Evolutionary conservation across 2,888 invertebrate genomes (phyloP).

Genomic region (Leptinotarsa peninsularis): DNA sequence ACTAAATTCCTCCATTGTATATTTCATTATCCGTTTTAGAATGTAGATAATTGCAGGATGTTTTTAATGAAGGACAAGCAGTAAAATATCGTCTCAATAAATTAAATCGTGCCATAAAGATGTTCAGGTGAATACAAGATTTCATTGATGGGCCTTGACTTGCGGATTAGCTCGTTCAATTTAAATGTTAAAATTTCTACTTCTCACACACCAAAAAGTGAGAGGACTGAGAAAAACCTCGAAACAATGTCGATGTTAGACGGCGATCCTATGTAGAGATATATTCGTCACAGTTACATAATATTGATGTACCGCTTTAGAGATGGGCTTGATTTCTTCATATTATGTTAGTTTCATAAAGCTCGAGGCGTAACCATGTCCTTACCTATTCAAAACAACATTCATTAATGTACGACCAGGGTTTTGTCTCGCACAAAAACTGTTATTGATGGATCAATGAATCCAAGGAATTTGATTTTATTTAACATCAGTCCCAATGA

Average conservation of each 20-base stretch:
- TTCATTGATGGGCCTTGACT: slow-evolving; percentile 16
- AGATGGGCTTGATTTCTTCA: slow-evolving; percentile 5
- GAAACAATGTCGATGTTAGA: slow-evolving; percentile 21
- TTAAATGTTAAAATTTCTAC: slow-evolving; percentile 19
- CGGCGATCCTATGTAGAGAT: not conserved
- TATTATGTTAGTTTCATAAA: not conserved
- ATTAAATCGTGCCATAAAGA: slow-evolving; percentile 19
- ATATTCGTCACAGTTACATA: slow-evolving; percentile 1
- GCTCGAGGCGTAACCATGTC: not conserved
- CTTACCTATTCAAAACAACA: slow-evolving; percentile 2
- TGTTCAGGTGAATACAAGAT: not conserved
- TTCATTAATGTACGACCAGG: not conserved
- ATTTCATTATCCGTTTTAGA: slow-evolving; percentile 10
- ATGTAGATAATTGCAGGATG: slow-evolving; percentile 18
- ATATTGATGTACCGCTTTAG: not conserved
- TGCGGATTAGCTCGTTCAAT: slow-evolving; percentile 6
- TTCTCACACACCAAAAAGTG: slow-evolving; percentile 15
- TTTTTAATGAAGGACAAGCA: not conserved
- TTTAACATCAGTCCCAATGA: not conserved
- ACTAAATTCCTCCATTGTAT: slow-evolving; percentile 10
- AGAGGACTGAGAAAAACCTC: slow-evolving; percentile 15
- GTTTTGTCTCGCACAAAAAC: not conserved
- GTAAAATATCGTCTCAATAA: slow-evolving; percentile 19
- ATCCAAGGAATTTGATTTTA: not conserved
- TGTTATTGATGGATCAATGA: not conserved